Base-by-base conservation (phyloP, 2,113 vertebrate genomes). In the Garra rufa region DNA sequence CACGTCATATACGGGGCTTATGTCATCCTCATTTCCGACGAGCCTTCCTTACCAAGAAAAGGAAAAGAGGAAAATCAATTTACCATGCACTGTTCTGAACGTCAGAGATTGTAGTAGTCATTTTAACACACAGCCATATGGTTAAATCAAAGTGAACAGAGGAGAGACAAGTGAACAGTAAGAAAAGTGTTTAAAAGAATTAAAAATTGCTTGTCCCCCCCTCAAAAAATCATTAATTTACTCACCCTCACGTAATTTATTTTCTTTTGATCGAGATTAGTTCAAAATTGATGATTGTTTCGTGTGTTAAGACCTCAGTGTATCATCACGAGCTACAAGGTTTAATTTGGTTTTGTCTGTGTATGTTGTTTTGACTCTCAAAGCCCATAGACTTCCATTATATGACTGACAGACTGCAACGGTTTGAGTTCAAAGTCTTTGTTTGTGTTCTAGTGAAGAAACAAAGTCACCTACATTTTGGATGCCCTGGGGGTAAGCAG, bases 21-120 rank as follows among this genome's bases (percentile, higher is more conserved):
- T 26, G 30, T 34, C 73, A 55, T 24, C 24, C n/a, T 28, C 26
- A 30, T 57, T 77, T 81, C 48, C 14, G 21, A 15, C 14, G 76
- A 63, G 52, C 30, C 30, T 19, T 55, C 46, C 48, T 78, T 59
- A 61, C 6, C 76, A 78, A n/a, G 30, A 26, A 76, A 73, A 73
- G 71, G 43, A 48, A 46, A 34, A 77, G 11, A 59, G 59, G 28
- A 61, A 76, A 77, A 57, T 59, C n/a, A 63, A 44, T 63, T 61
- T 43, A 61, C 55, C 76, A 61, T 43, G 41, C n/a, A 13, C 55
- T 30, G 77, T 28, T 80, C 9, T 44, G 41, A 13, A 67, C 17
- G 24, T 80, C 41, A 80, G 59, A 80, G 78, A 50, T 48, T 48
- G 59, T 34, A 44, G 41, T 79, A 34, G 17, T 50, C 26, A 80